Conservation (phyloP, 92 coral and sea anemone genomes). For the Epizoanthus illoricatus region DNA sequence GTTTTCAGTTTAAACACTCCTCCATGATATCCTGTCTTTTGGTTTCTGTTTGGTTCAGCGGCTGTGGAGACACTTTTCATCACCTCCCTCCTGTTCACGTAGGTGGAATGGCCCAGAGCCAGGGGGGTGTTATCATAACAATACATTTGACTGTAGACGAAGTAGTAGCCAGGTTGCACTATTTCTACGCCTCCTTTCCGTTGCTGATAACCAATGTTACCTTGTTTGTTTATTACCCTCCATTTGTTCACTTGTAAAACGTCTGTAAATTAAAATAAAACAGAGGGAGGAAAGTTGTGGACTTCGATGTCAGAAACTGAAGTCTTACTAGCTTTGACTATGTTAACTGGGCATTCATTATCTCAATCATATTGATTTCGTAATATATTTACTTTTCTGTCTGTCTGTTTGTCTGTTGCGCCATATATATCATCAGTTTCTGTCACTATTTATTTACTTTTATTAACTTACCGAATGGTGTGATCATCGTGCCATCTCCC, state of each 20-base stretch:
- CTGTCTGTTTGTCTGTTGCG: not conserved
- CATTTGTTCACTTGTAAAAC: constrained; percentile 38
- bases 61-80: not conserved
- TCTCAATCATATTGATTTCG: too few relatives aligned
- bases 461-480: not conserved
- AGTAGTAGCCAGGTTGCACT: not conserved
- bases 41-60: not conserved
- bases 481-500: constrained; percentile 12
- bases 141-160: constrained; percentile 21
- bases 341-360: too few relatives aligned
- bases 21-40: constrained; percentile 16
- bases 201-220: constrained; percentile 6
- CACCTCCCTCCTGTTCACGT: constrained; percentile 3
- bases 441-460: not conserved
- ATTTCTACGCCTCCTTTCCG: constrained; percentile 19
- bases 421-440: too few relatives aligned
- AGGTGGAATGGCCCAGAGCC: constrained; percentile 1
- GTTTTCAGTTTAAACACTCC: constrained; percentile 9
- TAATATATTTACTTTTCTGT: not conserved
- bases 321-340: not conserved
- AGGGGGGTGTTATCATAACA: not conserved
- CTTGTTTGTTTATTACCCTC: not conserved
- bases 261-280: not conserved
- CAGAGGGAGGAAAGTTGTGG: not conserved
- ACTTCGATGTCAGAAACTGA: not conserved